These are phyloP conservation scores for Isotomurus palustris DNA, from an alignment of 2,888 invertebrate species.

Conservation along the genomic window DNA sequence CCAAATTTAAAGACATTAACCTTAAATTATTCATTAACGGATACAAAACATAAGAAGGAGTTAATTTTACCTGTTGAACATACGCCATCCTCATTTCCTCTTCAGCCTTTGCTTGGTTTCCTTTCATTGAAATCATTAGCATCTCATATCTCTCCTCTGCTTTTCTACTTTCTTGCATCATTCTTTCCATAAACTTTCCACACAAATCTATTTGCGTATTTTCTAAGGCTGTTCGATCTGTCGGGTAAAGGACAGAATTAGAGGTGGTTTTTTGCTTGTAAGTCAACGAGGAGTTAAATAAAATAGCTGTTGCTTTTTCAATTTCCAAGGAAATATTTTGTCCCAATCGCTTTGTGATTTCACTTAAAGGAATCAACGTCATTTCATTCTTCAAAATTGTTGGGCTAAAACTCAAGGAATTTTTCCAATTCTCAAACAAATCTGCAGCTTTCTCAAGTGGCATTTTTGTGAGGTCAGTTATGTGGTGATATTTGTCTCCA, in stretches of 20 bases:
- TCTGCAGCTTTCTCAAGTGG: not conserved
- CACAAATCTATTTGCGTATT: not conserved
- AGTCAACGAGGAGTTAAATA: not conserved
- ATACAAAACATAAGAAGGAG: no score
- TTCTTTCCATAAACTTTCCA: no score
- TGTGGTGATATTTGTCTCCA: not conserved
- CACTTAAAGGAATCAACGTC: not conserved
- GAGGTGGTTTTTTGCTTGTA: no score
- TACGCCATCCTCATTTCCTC: no score
- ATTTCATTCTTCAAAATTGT: not conserved
- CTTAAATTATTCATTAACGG: no score
- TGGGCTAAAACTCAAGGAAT: not conserved
- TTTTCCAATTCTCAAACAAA: constrained; percentile 7
- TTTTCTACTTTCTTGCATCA: no score
- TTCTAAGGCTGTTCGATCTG: not conserved
- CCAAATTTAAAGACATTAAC: no score
- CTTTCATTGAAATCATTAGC: no score
- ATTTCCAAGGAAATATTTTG: not conserved
- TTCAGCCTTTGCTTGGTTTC: no score
- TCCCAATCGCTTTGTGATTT: not conserved
- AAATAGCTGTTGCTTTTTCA: not conserved
- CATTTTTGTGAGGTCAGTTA: not conserved
- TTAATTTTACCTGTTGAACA: no score
- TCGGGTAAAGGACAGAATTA: no score
- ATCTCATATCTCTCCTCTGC: no score